Evolutionary conservation across 2,797 vertebrate genomes (phyloP).

Genomic region (Cryptoprocta ferox): DNA sequence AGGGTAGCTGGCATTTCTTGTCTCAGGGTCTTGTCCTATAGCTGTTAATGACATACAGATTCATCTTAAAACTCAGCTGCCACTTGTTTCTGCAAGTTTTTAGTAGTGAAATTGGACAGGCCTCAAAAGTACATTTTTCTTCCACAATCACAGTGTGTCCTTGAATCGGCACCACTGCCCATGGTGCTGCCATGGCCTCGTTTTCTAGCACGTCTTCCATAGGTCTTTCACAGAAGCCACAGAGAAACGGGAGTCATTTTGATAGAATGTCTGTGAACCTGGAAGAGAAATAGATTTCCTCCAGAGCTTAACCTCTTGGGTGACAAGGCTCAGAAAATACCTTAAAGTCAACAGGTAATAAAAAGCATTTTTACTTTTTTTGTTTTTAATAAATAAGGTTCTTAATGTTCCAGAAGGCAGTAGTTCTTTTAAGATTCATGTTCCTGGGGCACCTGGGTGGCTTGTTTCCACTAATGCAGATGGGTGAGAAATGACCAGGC

Average conservation of each 20-base stretch:
- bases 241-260: slow-evolving; percentile 5
- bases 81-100: neutral
- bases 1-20: neutral
- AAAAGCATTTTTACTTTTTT: slow-evolving; percentile 33
- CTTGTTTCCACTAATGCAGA: too few species aligned
- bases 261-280: neutral
- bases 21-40: neutral
- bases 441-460: too few species aligned
- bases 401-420: neutral
- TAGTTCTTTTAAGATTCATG: too few species aligned
- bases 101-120: neutral
- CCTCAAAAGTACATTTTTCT: slow-evolving; percentile 34
- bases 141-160: neutral
- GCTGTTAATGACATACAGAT: neutral
- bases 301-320: slow-evolving; percentile 19
- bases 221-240: neutral
- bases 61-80: neutral
- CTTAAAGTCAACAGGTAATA: slow-evolving; percentile 46
- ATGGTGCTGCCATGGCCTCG: neutral
- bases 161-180: neutral
- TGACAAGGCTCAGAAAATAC: slow-evolving; percentile 41
- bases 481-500: too few species aligned
- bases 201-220: slow-evolving; percentile 29
- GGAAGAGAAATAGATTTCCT: neutral
- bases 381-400: slow-evolving; percentile 48